Conservation (phyloP, 2,888 invertebrate genomes). For the Hecatera dysodea region DNA sequence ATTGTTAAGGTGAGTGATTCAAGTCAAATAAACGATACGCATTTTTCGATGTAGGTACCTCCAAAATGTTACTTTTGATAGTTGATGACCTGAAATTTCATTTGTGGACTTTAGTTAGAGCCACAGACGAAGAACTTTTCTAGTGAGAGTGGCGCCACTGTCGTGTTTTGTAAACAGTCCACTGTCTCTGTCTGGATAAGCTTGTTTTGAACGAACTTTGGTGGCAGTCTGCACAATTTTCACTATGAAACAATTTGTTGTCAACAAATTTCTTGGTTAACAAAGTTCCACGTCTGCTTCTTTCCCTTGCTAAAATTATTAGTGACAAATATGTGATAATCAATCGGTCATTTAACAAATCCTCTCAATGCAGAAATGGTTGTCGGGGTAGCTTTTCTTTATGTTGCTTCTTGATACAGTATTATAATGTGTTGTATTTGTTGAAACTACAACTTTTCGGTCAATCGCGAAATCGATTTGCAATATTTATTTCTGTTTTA, state of each 20-base stretch:
- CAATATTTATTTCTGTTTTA: not conserved
- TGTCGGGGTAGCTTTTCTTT: not conserved
- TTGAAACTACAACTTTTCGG: constrained; percentile 8
- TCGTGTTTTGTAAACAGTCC: constrained; percentile 47
- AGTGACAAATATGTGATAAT: not conserved
- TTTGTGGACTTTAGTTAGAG: not conserved
- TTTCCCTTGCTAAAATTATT: not conserved
- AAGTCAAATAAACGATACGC: not conserved
- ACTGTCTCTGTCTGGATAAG: not conserved
- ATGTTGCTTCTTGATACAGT: not conserved
- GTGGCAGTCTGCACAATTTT: constrained; percentile 9
- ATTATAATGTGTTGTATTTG: not conserved
- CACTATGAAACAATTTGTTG: not conserved
- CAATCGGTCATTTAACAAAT: not conserved
- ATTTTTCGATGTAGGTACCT: not conserved
- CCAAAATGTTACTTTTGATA: not conserved
- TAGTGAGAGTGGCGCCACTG: constrained; percentile 29
- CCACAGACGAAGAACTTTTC: not conserved
- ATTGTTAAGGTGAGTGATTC: constrained; percentile 39
- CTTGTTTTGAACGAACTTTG: constrained; percentile 26
- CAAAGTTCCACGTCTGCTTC: not conserved
- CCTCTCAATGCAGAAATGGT: not conserved
- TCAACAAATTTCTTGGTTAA: not conserved
- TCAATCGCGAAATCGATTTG: not conserved
- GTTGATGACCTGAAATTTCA: too few relatives aligned